Base-by-base conservation (phyloP, 2,888 invertebrate genomes). In the Hoplodrina blanda region DNA sequence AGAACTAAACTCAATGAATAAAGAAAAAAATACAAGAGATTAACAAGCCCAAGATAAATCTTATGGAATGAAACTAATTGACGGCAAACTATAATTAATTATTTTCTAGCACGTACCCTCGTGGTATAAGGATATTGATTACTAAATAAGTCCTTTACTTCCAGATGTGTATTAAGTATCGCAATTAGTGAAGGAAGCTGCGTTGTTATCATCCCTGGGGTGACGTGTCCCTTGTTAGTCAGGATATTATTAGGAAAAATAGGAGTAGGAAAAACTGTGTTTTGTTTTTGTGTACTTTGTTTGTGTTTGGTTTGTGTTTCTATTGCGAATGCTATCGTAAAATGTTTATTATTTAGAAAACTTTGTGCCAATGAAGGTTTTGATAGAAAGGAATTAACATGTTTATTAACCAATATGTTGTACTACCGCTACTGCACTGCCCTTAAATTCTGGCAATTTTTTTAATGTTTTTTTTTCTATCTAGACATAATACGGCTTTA, bases 131-230 rank as follows among this genome's bases (percentile, higher is more conserved):
- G 65, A 60, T 78, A 78, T 78, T 71, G 72, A 81, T 78, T 81
- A 71, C 78, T 76, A 73, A 79, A 78, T 65, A 69, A 69, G 82
- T 69, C 65, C 66, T 79, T 69, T 78, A 57, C 52, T 59, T 69
- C 41, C 60, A 69, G 70, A 63, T 69, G 65, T 79, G 60, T 81
- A 77, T 78, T 81, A 78, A 80, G 70, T 76, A 66, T 73, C 78
- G 63, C 65, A 69, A 81, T 81, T 79, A 69, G 81, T 61, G n/a
- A 25, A 67, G 62, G 61, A 60, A 62, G 33, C 53, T 11, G 54
- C 78, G 73, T 78, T 64, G 57, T 81, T 81, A 68, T 65, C 55
- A 56, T 59, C 68, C 62, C 52, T 56, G 37, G 57, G 73, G 56
- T 62, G 78, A 71, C 44, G 50, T 19, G n/a, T 20, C 55, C 64